Percentiles rank a stretch among this genome's conserved stretches.
Conservation (phyloP, 2,888 invertebrate species). For the Plagiodera versicolora region DNA sequence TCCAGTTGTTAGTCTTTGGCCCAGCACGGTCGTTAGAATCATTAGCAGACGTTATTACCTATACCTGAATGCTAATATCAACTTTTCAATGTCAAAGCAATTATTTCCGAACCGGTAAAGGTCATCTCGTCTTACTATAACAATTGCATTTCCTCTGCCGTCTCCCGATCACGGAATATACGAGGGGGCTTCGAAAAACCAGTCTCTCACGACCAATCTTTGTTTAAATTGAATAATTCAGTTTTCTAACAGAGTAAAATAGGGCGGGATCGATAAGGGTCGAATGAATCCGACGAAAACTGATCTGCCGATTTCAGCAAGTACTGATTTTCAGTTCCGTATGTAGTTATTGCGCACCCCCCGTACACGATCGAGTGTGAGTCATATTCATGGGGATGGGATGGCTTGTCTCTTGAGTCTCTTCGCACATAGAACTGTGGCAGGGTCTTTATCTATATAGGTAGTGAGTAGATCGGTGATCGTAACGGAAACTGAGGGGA, state of each 20-base stretch:
- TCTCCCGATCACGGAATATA: conserved; percentile 3
- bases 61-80: conserved; percentile 14
- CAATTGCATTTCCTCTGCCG: conserved; percentile 16
- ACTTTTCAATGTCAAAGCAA: conserved; percentile 25
- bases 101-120: conserved; percentile 24
- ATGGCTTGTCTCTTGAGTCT: conserved; percentile 5
- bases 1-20: background rate
- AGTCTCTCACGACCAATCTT: too few relatives aligned
- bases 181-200: too few relatives aligned
- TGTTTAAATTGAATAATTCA: too few relatives aligned
- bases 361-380: background rate
- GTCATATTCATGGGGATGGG: conserved; percentile 8
- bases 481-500: conserved; percentile 14
- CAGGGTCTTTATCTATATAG: too few relatives aligned
- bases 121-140: conserved; percentile 19
- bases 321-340: too few relatives aligned
- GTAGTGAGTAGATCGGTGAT: too few relatives aligned
- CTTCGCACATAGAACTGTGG: too few relatives aligned
- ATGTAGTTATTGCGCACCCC: too few relatives aligned
- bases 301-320: too few relatives aligned
- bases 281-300: too few relatives aligned
- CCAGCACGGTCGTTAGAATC: background rate
- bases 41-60: conserved; percentile 12
- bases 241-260: too few relatives aligned
- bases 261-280: too few relatives aligned